Conservation (phyloP, 1,140 invertebrate species). For the Bombus pascuorum region DNA sequence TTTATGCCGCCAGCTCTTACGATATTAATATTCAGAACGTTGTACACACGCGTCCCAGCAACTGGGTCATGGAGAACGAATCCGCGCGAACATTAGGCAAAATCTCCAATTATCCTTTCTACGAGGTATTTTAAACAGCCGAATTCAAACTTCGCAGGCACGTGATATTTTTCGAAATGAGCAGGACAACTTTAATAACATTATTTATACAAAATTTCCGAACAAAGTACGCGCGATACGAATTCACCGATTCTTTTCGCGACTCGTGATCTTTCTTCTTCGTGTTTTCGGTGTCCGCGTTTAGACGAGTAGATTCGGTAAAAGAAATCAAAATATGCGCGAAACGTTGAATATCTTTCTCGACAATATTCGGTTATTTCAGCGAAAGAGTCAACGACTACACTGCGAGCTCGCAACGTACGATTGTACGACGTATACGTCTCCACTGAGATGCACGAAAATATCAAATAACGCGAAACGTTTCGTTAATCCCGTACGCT, state of each 20-base stretch:
- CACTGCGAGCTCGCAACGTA: no score
- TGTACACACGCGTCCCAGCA: not conserved
- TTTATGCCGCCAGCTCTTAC: conserved; percentile 16
- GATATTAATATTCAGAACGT: conserved; percentile 51
- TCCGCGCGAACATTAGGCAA: not conserved
- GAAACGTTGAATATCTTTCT: no score
- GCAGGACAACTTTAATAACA: not conserved
- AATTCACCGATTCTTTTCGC: no score
- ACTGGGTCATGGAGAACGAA: conserved; percentile 47
- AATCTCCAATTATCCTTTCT: conserved; percentile 39
- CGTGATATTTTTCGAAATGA: not conserved
- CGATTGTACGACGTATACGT: no score
- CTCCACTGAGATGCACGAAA: not conserved
- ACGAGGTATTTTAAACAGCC: not conserved
- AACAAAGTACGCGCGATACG: no score
- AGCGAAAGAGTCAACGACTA: no score
- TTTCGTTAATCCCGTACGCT: not conserved
- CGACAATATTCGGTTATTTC: no score
- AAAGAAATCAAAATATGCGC: no score
- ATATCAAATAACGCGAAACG: not conserved
- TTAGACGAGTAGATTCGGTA: no score
- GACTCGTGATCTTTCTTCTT: no score
- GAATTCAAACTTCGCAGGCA: not conserved
- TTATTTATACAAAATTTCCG: no score
- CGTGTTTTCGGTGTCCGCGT: no score